Evolutionary conservation across 2,888 invertebrate species (phyloP).

Genomic region (Drosophila leonis): DNA sequence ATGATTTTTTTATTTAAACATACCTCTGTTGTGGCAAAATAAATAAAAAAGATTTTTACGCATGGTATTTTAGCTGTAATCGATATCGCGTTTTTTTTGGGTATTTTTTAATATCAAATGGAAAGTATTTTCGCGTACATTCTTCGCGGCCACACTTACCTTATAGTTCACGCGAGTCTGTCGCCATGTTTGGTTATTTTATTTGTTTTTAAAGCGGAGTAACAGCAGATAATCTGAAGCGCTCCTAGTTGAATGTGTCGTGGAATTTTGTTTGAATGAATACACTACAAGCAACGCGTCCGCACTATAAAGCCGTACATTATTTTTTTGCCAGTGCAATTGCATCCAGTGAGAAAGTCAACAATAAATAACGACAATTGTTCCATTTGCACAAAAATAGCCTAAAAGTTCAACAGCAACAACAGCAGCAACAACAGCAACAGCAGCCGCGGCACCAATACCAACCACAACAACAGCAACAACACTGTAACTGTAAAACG

Average conservation of each 20-base stretch:
- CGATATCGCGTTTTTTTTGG: neutral
- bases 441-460: conserved; percentile 37
- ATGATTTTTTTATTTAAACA: neutral
- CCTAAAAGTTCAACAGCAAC: conserved; percentile 50
- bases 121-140: conserved; percentile 14
- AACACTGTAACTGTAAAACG: conserved; percentile 57
- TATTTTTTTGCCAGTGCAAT: conserved; percentile 52
- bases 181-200: conserved; percentile 69
- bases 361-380: conserved; percentile 10
- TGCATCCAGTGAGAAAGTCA: conserved; percentile 36
- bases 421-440: conserved; percentile 28
- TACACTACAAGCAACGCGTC: conserved; percentile 27
- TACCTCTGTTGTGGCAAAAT: neutral
- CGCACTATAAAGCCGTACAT: conserved; percentile 4
- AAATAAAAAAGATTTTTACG: neutral
- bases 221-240: conserved; percentile 31
- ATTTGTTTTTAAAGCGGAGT: conserved; percentile 62
- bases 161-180: conserved; percentile 63
- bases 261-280: conserved; percentile 42
- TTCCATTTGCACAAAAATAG: conserved; percentile 57
- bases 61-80: conserved; percentile 9
- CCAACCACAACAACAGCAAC: conserved; percentile 30
- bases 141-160: conserved; percentile 29
- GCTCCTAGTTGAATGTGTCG: conserved; percentile 38
- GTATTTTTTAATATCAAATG: conserved; percentile 39